A percentile compares a stretch with the other conserved stretches of the same genome.
phyloP scores from a whole-genome alignment of 1,140 invertebrate species.

The Mya arenaria region DNA sequence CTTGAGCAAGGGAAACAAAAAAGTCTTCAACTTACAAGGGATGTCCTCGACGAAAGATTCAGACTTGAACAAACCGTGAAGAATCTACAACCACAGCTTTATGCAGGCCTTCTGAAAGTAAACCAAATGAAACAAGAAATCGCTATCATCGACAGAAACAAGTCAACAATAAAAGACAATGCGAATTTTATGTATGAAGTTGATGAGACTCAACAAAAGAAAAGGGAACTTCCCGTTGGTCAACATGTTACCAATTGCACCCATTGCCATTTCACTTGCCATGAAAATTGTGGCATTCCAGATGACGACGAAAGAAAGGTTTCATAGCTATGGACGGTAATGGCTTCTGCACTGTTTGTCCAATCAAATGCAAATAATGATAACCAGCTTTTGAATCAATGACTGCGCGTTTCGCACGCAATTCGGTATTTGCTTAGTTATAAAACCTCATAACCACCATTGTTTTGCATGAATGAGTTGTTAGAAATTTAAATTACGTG shows the following conservation, averaged over 20 bases:
- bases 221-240: slow-evolving; percentile 35
- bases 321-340: too few relatives aligned
- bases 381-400: too few relatives aligned
- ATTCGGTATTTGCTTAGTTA: too few relatives aligned
- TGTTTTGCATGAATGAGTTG: too few relatives aligned
- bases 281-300: slow-evolving; percentile 46
- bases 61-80: slow-evolving; percentile 19
- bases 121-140: too few relatives aligned
- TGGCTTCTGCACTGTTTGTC: too few relatives aligned
- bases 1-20: not conserved
- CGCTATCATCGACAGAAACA: slow-evolving; percentile 42
- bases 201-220: slow-evolving; percentile 12
- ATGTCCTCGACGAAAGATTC: slow-evolving; percentile 43
- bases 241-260: slow-evolving; percentile 64
- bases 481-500: too few relatives aligned
- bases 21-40: slow-evolving; percentile 46
- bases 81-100: slow-evolving; percentile 27
- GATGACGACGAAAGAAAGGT: slow-evolving; percentile 18
- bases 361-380: too few relatives aligned
- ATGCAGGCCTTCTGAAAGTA: not conserved
- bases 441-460: too few relatives aligned
- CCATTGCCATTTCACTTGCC: slow-evolving; percentile 61
- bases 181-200: slow-evolving; percentile 55
- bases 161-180: slow-evolving; percentile 57
- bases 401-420: too few relatives aligned